These are phyloP conservation scores for Mormyrops attenuatus DNA, from an alignment of 2,797 vertebrate species.

Conservation along the genomic window DNA sequence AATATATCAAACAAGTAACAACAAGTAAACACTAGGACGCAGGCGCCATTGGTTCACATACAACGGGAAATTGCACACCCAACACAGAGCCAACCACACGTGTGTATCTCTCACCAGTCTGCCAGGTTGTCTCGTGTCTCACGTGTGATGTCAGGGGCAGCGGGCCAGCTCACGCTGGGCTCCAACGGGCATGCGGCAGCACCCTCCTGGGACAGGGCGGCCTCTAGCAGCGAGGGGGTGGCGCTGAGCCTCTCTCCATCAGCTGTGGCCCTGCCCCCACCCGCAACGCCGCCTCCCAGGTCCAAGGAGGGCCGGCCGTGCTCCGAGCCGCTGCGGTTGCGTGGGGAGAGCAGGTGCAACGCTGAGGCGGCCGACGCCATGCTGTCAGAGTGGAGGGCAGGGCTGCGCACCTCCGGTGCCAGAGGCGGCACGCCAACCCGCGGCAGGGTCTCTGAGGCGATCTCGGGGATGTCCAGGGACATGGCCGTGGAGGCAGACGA, in stretches of 20 bases:
- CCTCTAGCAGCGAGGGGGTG: conserved; percentile 80
- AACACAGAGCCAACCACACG: neutral
- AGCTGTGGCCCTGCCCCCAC: conserved; percentile 36
- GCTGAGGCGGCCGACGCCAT: conserved; percentile 94
- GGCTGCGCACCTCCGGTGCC: conserved; percentile 39
- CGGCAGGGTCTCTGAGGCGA: conserved; percentile 87
- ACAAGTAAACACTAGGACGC: neutral
- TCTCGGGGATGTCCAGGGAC: conserved; percentile 95
- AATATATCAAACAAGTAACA: neutral
- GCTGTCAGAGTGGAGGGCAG: conserved; percentile 72
- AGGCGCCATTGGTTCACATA: neutral
- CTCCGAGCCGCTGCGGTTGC: conserved; percentile 67
- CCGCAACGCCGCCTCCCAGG: conserved; percentile 35
- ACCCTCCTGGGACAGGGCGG: conserved; percentile 79
- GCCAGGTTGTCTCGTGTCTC: conserved; percentile 88
- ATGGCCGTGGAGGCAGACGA: conserved; percentile 94
- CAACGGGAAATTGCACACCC: neutral
- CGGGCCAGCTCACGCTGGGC: conserved; percentile 76
- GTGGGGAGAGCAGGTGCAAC: conserved; percentile 82
- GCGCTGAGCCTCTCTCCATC: conserved; percentile 73
- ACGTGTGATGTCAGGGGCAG: conserved; percentile 93
- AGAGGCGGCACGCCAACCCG: conserved; percentile 25
- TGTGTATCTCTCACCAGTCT: conserved; percentile 70
- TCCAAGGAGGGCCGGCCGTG: conserved; percentile 72
- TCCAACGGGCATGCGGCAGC: conserved; percentile 50